Evolutionary conservation across 2,888 invertebrate species (phyloP), one percentile per base, ranked within the genome.

Genomic region (Sepiola atlantica): DNA sequence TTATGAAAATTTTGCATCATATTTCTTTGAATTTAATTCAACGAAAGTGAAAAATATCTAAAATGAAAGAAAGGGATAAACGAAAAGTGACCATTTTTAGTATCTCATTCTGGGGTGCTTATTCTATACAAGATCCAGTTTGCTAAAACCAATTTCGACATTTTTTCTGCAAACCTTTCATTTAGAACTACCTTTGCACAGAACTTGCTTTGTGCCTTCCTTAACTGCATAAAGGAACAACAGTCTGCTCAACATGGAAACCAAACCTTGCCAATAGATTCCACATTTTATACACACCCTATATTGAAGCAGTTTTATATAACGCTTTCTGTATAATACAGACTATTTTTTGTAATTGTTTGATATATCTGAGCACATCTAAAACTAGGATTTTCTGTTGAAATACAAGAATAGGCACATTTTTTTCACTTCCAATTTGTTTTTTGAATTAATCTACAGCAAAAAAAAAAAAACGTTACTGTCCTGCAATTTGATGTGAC

Each of bases 191-290:
- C 77, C 77, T 77, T 77, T 77, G 77, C 77, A 77, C 77, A 77
- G 77, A 77, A 77, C 77, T 77, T 77, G 77, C 77, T 77, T 77
- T 77, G 77, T 77, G 77, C 77, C 77, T 77, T 77, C 77, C 77
- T 77, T 77, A 77, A 77, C 77, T 77, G 77, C 77, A 77, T 77
- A 77, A 77, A 77, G 77, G 77, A 77, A 77, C 2, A 45, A 45
- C 77, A 77, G 77, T 77, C 77, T 77, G 77, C 77, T 77, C 77
- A 77, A 77, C n/a, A 77, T 77, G 77, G 77, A 77, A 77, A 77
- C 77, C 77, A 77, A 77, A 77, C 77, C 77, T 77, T 77, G 77
- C 77, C 77, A 77, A 77, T 77, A 77, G 77, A 77, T 77, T 77
- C 32, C 77, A 77, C 14, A 77, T 77, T 77, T 77, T 77, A 77